Evolutionary conservation across 2,797 vertebrate species (phyloP), one percentile per base, ranked within the genome.

Genomic region (Macroramphosus scolopax): DNA sequence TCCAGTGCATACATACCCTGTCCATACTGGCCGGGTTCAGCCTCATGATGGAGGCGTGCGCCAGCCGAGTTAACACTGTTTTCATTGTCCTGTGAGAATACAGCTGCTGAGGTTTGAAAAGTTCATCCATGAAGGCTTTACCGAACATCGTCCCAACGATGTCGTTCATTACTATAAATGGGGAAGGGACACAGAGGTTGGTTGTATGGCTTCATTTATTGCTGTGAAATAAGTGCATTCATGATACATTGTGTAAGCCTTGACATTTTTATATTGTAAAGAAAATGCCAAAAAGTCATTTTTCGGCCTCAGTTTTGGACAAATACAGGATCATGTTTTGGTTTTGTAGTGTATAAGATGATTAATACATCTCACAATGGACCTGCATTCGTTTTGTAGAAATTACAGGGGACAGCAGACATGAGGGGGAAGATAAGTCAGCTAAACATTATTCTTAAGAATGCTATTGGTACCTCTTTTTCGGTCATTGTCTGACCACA

Each of bases 1-100:
- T 22, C 3, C 20, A 22, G 3, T 22, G 3, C 20, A 3, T 22
- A 22, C 20, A 22, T 72, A 97, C 96, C 91, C 91, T 91, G 65
- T 98, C 94, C 95, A 98, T 98, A 83, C 95, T 98, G 58, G 92
- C 90, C 7, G 89, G 89, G 85, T 93, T 95, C 29, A 98, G 84
- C 41, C 91, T 93, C 93, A 97, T 94, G 64, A 98, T 96, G 25
- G 95, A 97, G 29, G 92, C 38, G 3, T 98, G 95, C 1, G 94
- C 95, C 14, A 98, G 75, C 2, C 94, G 93, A 46, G 94, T 92
- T 0, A 95, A 89, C 42, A 98, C 85, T 0, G 92, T 94, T 47
- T 92, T 90, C 68, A 98, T 69, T 0, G 94, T 93, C 60, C 91
- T 90, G 80, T 95, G 95, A 30, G 94, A 94, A 17, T 95, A 98